A percentile compares a stretch with the other conserved stretches of the same genome.
These are phyloP conservation scores for Drosophila eohydei DNA, from an alignment of 2,888 invertebrate genomes.

Conservation along the genomic window DNA sequence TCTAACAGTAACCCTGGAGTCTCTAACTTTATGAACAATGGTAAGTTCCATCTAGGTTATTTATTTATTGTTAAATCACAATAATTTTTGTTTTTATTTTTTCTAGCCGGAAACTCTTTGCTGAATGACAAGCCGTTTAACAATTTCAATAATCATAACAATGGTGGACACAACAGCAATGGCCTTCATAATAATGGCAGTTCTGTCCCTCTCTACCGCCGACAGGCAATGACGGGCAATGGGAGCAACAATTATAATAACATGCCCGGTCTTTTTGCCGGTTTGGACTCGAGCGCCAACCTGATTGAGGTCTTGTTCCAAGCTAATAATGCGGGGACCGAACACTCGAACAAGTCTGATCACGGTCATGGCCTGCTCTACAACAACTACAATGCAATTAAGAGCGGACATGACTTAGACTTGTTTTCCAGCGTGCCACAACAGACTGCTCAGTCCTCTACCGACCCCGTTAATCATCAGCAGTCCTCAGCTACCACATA, in stretches of 20 bases:
- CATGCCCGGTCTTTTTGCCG: conserved; percentile 63
- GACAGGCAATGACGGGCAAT: conserved; percentile 84
- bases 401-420: conserved; percentile 78
- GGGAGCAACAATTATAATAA: conserved; percentile 70
- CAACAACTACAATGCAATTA: conserved; percentile 78
- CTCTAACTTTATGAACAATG: conserved; percentile 69
- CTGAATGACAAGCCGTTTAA: conserved; percentile 62
- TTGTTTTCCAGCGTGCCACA: conserved; percentile 69
- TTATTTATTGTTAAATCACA: neutral
- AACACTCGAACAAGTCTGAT: conserved; percentile 64
- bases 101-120: conserved; percentile 52
- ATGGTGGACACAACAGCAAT: conserved; percentile 43
- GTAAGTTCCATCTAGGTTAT: conserved; percentile 53
- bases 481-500: conserved; percentile 82
- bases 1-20: conserved; percentile 31
- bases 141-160: conserved; percentile 64
- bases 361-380: conserved; percentile 75
- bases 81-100: neutral
- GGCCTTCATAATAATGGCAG: conserved; percentile 63
- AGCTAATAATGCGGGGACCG: conserved; percentile 61
- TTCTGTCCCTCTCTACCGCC: conserved; percentile 86
- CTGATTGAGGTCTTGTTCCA: conserved; percentile 83
- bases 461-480: conserved; percentile 49
- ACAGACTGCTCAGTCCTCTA: conserved; percentile 51
- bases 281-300: conserved; percentile 76